These are phyloP conservation scores for Albula glossodonta DNA, from an alignment of 2,113 vertebrate genomes.

Conservation along the genomic window DNA sequence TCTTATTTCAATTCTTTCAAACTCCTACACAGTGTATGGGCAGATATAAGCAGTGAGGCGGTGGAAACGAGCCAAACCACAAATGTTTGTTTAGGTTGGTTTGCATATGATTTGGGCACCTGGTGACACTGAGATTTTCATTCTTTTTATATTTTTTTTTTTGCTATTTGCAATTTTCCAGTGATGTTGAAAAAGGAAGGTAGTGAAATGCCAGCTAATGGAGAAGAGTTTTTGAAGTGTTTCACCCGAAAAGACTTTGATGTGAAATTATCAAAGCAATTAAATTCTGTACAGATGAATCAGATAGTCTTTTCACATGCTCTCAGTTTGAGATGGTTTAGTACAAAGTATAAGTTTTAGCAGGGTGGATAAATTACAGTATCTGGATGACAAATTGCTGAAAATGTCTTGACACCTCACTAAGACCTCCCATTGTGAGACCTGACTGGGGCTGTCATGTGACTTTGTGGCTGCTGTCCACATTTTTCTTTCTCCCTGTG, in stretches of 20 bases:
- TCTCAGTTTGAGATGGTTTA: not conserved
- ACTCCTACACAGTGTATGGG: too few relatives aligned
- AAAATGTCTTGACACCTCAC: not conserved
- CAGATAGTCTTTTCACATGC: not conserved
- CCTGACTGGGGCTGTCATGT: not conserved
- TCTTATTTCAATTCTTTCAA: too few relatives aligned
- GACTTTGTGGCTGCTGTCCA: not conserved
- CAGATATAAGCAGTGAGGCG: too few relatives aligned
- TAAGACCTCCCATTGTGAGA: not conserved
- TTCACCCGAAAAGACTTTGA: not conserved
- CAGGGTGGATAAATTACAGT: not conserved
- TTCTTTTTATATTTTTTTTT: not conserved
- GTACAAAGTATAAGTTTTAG: not conserved
- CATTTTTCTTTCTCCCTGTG: not conserved
- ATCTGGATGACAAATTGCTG: not conserved
- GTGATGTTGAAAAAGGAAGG: constrained; percentile 1
- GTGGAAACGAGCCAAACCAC: too few relatives aligned
- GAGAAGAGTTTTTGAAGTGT: not conserved
- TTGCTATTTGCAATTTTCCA: not conserved
- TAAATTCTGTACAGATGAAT: not conserved
- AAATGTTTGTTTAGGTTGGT: too few relatives aligned
- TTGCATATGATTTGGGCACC: not conserved
- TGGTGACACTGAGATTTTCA: not conserved
- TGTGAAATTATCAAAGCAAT: not conserved
- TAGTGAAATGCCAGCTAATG: not conserved